Evolutionary conservation across 2,797 vertebrate genomes (phyloP), one percentile per base, ranked within the genome.

Genomic region (Pitangus sulphuratus): DNA sequence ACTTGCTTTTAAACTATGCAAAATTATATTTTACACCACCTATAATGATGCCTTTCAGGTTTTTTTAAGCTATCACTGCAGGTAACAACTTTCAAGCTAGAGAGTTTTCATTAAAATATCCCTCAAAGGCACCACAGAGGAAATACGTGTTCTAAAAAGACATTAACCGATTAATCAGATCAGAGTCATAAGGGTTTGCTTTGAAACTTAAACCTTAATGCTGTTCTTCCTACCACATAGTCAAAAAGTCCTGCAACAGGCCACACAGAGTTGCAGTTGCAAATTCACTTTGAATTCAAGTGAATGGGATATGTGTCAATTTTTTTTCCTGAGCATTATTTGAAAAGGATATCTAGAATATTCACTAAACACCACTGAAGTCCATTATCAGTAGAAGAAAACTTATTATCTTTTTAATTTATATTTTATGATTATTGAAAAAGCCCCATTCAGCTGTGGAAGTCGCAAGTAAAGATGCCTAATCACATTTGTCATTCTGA

Each of bases 31-130:
- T 91, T 83, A 80, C 37, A 39, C 24, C 25, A 51, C 13, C 28
- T 33, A 24, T 25, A 70, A 89, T 61, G 2, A 87, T 8, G 33
- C 11, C 50, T 92, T 92, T 85, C 58, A 39, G 2, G 0, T 15
- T 91, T 84, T 84, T 82, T 86, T 44, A 86, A 88, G 53, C 26
- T 65, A 39, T 75, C 39, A 57, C 8, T 20, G 40, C 19, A 71
- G 37, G 25, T 84, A 76, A 82, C 26, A 95, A 57, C 40, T 86
- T 92, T 68, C 42, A 91, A 88, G 26, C 8, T 60, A 85, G 74
- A 51, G 19, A 84, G n/a, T 72, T 95, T 90, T 86, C 57, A 90
- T 89, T 91, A 95, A 91, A 92, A 87, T 66, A 83, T 53, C 81
- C 71, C 82, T 95, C 62, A 94, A 87, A 95, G 89, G 78, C 68